A percentile compares a stretch with the other conserved stretches of the same genome.
phyloP scores from a whole-genome alignment of 2,113 vertebrate species.

The Podilymbus podiceps region DNA sequence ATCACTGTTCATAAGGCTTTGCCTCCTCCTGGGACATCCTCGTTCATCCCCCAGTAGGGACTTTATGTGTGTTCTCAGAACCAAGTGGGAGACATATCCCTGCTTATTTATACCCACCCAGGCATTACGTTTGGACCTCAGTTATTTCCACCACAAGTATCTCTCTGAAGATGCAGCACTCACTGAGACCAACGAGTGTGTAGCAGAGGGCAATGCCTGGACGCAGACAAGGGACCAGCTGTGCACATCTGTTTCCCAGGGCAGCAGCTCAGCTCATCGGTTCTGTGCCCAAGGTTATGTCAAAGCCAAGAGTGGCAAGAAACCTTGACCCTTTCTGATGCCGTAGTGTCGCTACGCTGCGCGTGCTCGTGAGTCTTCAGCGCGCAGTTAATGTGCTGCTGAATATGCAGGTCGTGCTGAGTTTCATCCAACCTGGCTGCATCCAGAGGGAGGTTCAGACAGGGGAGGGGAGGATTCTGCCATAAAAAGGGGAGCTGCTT shows the following conservation, averaged over 20 bases:
- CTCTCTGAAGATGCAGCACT: background rate
- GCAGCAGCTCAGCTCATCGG: background rate
- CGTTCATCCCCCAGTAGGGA: background rate
- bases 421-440: background rate
- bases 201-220: background rate
- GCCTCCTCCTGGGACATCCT: background rate
- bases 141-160: background rate
- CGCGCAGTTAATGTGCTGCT: background rate
- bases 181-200: too few species aligned
- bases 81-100: background rate
- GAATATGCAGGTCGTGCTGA: background rate
- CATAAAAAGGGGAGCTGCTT: background rate
- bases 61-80: background rate
- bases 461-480: background rate
- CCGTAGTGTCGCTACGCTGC: accelerated
- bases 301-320: background rate
- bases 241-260: background rate
- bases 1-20: background rate
- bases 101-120: background rate
- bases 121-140: background rate
- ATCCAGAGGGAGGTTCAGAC: background rate
- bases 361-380: background rate
- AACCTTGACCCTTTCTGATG: background rate
- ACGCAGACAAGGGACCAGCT: background rate
- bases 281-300: background rate